Percentiles rank a stretch among this genome's conserved stretches.
phyloP scores from a whole-genome alignment of 2,113 vertebrate species.

The Tetrax tetrax region DNA sequence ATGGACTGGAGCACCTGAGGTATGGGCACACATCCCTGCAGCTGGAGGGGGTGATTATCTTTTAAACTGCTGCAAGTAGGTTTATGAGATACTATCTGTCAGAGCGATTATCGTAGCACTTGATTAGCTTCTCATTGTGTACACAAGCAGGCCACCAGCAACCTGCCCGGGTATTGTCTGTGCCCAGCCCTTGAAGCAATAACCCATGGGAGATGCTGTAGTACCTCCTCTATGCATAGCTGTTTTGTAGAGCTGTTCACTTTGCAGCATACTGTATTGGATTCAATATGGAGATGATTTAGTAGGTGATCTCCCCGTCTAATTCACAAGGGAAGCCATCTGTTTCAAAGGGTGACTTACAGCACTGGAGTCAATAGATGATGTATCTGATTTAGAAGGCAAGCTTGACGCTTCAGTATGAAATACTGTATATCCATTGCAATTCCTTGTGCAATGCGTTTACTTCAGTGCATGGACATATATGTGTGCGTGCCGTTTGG shows the following conservation, averaged over 20 bases:
- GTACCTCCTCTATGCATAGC: not conserved
- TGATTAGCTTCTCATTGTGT: not conserved
- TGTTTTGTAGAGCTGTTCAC: not conserved
- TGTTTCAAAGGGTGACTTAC: conserved; percentile 17
- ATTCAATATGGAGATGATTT: not conserved
- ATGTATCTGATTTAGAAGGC: not conserved
- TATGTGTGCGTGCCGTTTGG: not conserved
- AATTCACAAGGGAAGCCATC: not conserved
- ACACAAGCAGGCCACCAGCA: not conserved
- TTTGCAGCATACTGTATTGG: not conserved
- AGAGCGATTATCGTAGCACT: not conserved
- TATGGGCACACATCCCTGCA: not conserved
- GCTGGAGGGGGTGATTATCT: not conserved
- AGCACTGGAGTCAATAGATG: not conserved
- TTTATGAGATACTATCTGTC: conserved; percentile 5
- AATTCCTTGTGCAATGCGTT: not conserved
- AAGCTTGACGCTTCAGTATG: not conserved
- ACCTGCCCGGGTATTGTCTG: not conserved
- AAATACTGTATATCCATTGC: not conserved
- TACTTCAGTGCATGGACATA: not conserved
- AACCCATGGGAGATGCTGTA: not conserved
- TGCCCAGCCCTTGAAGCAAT: not conserved
- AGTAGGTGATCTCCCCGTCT: not conserved
- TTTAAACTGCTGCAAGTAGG: not conserved
- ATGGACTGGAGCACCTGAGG: not conserved